A percentile compares a stretch with the other conserved stretches of the same genome.
These are phyloP conservation scores for Hemibagrus guttatus DNA, from an alignment of 2,797 vertebrate species.

Conservation along the genomic window DNA sequence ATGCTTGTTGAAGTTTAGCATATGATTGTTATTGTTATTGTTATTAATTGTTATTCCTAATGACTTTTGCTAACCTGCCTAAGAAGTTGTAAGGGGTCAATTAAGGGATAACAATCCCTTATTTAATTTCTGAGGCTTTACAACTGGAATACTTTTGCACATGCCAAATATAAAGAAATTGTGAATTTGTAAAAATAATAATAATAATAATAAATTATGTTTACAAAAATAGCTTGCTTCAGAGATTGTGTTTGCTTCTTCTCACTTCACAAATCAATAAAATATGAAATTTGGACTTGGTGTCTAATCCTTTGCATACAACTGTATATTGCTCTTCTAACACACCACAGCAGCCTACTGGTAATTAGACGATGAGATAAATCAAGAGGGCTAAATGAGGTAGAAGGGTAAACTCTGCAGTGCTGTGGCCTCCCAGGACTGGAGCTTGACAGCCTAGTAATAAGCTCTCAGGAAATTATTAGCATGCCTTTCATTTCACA, in stretches of 20 bases:
- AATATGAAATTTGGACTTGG: not conserved
- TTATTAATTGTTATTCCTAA: not conserved
- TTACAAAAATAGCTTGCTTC: not conserved
- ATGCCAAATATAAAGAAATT: not conserved
- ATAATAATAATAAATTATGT: not conserved
- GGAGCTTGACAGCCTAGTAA: conserved; percentile 18
- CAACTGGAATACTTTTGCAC: not conserved
- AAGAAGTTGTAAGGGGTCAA: not conserved
- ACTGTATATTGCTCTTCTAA: not conserved
- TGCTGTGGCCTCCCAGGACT: conserved; percentile 8
- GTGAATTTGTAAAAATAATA: not conserved
- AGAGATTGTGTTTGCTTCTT: not conserved
- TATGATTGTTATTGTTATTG: no score
- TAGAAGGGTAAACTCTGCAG: conserved; percentile 19
- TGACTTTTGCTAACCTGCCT: not conserved
- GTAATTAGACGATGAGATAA: conserved; percentile 13
- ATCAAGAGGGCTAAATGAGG: conserved; percentile 30
- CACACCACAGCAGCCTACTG: not conserved
- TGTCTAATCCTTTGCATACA: not conserved
- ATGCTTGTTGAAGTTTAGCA: not conserved
- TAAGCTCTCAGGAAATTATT: conserved; percentile 20
- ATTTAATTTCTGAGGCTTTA: not conserved
- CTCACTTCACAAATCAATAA: not conserved
- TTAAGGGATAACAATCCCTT: not conserved
- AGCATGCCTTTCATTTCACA: conserved; percentile 14